A percentile compares a stretch with the other conserved stretches of the same genome.
These are phyloP conservation scores for Oreochromis mossambicus DNA, from an alignment of 2,797 vertebrate genomes.

Conservation along the genomic window DNA sequence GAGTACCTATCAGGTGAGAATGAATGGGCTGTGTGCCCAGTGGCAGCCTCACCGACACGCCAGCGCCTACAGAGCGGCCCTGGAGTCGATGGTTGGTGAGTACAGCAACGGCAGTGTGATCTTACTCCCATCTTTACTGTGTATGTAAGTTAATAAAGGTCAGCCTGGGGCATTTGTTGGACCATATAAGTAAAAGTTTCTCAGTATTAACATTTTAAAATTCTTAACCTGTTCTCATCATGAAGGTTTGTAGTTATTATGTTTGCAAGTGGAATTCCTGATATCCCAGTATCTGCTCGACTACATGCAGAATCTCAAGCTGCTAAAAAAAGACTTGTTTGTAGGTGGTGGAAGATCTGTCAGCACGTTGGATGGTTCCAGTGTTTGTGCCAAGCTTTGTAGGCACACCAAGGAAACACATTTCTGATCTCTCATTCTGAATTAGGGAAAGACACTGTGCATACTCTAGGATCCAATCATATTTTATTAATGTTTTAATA, in stretches of 20 bases:
- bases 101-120: neutral
- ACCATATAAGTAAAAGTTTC: neutral
- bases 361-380: neutral
- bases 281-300: neutral
- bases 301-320: neutral
- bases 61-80: slow-evolving; percentile 77
- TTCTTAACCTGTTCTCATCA: neutral
- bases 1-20: slow-evolving; percentile 78
- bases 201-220: neutral
- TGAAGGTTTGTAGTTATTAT: neutral
- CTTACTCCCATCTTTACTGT: fast-evolving
- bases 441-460: fast-evolving
- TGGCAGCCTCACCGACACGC: slow-evolving; percentile 91
- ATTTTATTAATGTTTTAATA: neutral
- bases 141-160: fast-evolving
- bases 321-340: neutral
- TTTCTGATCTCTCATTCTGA: neutral
- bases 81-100: slow-evolving; percentile 85
- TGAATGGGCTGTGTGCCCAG: slow-evolving; percentile 83
- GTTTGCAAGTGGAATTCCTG: neutral
- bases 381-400: neutral
- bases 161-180: neutral
- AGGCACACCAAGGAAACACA: neutral
- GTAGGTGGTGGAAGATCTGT: neutral
- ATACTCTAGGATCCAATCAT: too few species aligned